phyloP scores from a whole-genome alignment of 2,888 invertebrate species.

The Nezara viridula region DNA sequence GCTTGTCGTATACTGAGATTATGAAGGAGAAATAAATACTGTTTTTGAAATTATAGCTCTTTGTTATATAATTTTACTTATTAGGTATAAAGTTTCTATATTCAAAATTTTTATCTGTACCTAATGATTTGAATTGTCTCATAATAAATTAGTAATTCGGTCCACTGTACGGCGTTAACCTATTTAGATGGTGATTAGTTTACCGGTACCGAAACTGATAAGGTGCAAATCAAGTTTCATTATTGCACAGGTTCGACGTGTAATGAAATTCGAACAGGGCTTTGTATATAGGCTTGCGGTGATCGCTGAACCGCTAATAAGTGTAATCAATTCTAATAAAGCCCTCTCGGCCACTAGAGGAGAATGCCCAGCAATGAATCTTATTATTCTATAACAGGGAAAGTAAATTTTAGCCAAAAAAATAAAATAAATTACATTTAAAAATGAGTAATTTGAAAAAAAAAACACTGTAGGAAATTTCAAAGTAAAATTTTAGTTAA shows the following conservation, averaged over 20 bases:
- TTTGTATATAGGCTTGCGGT: background rate
- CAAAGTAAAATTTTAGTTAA: no score
- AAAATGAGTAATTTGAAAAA: background rate
- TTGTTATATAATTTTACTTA: no score
- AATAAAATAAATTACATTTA: background rate
- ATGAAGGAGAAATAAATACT: no score
- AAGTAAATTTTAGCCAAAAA: background rate
- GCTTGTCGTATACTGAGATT: no score
- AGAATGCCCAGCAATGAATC: background rate
- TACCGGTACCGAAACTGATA: background rate
- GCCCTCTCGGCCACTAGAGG: background rate
- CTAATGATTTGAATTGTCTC: no score
- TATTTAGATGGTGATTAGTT: background rate
- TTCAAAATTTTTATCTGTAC: no score
- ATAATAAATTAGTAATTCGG: no score
- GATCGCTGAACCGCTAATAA: background rate
- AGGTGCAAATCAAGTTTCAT: slow-evolving; percentile 3
- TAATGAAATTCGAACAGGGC: slow-evolving; percentile 14
- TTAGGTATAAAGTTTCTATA: no score
- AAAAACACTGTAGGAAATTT: no score
- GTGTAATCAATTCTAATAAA: background rate
- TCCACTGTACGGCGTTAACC: no score
- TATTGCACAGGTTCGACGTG: slow-evolving; percentile 6
- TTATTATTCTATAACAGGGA: background rate
- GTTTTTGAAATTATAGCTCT: no score